Conservation (phyloP, 1,140 invertebrate genomes). For the Neuroterus valhalla region DNA sequence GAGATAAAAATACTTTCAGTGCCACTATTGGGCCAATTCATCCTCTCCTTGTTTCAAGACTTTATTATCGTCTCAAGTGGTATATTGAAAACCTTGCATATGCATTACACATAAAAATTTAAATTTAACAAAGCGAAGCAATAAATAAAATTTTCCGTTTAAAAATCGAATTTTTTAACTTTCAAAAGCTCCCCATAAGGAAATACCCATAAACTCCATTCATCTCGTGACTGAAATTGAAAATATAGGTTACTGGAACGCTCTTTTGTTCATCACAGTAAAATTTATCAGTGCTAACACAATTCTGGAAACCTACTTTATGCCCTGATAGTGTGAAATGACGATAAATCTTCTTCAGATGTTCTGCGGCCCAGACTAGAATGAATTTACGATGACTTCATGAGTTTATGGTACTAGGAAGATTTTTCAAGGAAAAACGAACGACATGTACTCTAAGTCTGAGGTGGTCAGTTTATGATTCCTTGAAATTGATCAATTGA, state of each 20-base stretch:
- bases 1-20: no score
- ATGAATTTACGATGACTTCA: conserved; percentile 6
- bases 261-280: not conserved
- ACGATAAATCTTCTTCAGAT: not conserved
- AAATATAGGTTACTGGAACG: not conserved
- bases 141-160: not conserved
- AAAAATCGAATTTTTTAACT: not conserved
- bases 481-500: no score
- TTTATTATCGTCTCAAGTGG: no score
- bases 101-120: no score
- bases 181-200: not conserved
- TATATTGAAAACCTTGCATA: no score
- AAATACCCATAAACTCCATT: not conserved
- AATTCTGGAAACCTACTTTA: not conserved
- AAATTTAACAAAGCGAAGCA: not conserved
- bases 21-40: no score
- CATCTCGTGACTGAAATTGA: not conserved
- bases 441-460: not conserved
- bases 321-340: conserved; percentile 1
- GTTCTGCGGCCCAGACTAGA: not conserved
- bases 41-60: no score
- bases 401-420: conserved; percentile 15
- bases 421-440: conserved; percentile 19
- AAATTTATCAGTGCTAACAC: not conserved
- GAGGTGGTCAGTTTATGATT: not conserved